Evolutionary conservation across 2,888 invertebrate species (phyloP).

Genomic region (Nephrotoma flavescens): DNA sequence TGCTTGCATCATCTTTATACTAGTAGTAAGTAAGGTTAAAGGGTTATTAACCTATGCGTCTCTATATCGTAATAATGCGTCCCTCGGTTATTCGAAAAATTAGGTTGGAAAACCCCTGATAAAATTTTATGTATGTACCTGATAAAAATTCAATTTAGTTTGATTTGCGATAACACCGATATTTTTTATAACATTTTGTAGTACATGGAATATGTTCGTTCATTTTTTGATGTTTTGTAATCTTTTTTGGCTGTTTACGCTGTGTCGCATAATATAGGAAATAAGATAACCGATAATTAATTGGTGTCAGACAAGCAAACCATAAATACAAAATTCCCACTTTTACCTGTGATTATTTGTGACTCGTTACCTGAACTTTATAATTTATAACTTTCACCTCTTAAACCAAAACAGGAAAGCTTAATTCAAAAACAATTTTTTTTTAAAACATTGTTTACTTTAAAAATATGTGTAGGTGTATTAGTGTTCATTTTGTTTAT

Average conservation of each 20-base stretch:
- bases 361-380: not conserved
- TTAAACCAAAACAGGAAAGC: not conserved
- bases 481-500: not conserved
- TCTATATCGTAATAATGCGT: not conserved
- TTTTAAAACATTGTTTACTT: not conserved
- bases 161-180: not conserved
- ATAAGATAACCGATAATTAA: not conserved
- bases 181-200: not conserved
- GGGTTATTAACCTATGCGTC: not conserved
- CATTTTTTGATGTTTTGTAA: not conserved
- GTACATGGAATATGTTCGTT: not conserved
- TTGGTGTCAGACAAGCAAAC: not conserved
- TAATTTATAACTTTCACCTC: not conserved
- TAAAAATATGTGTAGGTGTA: not conserved
- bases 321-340: not conserved
- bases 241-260: not conserved
- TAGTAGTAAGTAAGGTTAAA: not conserved
- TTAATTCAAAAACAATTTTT: not conserved
- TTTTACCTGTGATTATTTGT: not conserved
- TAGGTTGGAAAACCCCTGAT: not conserved
- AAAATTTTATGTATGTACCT: not conserved
- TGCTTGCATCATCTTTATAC: not conserved
- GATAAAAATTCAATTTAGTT: not conserved
- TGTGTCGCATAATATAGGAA: not conserved
- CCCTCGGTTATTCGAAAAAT: not conserved